phyloP scores from a whole-genome alignment of 1,140 invertebrate species.

The Melipona quadrifasciata region DNA sequence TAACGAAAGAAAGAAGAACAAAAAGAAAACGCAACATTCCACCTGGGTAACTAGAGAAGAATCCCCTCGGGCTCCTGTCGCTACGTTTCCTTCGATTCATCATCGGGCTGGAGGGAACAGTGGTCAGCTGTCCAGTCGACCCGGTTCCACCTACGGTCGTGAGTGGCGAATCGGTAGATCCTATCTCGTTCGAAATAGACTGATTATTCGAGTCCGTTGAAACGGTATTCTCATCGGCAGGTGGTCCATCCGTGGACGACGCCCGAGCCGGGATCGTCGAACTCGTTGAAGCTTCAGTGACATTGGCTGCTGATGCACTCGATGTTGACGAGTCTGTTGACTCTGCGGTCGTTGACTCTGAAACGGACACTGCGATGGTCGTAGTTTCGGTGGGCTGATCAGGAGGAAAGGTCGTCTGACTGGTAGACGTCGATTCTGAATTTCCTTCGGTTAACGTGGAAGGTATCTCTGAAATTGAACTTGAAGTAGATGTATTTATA shows the following conservation, averaged over 20 bases:
- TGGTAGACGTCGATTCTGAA: background rate
- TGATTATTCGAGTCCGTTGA: slow-evolving; percentile 30
- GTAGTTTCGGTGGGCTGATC: background rate
- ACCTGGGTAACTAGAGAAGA: slow-evolving; percentile 74
- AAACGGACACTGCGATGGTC: background rate
- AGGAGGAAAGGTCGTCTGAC: background rate
- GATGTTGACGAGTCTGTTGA: background rate
- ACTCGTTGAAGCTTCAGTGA: background rate
- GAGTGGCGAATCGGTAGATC: slow-evolving; percentile 27
- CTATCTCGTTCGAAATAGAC: slow-evolving; percentile 13
- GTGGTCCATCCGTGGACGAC: slow-evolving; percentile 13
- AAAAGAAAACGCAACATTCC: background rate
- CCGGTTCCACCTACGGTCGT: slow-evolving; percentile 12
- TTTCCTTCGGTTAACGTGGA: background rate
- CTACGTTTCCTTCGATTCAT: slow-evolving; percentile 65
- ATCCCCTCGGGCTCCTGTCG: slow-evolving; percentile 56
- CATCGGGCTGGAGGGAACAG: slow-evolving; percentile 17
- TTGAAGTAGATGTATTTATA: background rate
- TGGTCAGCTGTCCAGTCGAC: slow-evolving; percentile 12
- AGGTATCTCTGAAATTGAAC: background rate
- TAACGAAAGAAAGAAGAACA: background rate
- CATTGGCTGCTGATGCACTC: background rate
- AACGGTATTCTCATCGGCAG: slow-evolving; percentile 47
- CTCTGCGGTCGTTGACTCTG: slow-evolving; percentile 15
- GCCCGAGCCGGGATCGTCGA: slow-evolving; percentile 18